Percentiles rank a stretch among this genome's conserved stretches.
Evolutionary conservation across 2,888 invertebrate species (phyloP).

Genomic region (Stramonita haemastoma): DNA sequence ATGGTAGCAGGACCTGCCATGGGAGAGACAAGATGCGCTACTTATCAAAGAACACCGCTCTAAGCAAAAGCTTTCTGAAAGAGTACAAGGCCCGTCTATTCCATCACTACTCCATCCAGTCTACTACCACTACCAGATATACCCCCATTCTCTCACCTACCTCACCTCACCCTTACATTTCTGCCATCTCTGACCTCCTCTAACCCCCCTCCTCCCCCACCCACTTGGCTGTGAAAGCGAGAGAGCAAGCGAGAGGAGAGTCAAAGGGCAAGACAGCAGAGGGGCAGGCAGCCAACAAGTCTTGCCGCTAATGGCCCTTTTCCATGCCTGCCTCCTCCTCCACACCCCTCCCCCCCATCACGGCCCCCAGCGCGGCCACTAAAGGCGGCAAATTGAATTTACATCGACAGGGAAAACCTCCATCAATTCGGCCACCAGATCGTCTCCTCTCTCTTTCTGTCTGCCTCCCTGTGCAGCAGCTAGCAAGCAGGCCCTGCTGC

Average conservation of each 20-base stretch:
- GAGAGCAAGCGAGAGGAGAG: background rate
- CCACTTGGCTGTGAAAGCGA: too few species aligned
- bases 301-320: slow-evolving; percentile 20
- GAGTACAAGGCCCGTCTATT: too few species aligned
- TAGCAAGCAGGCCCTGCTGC: background rate
- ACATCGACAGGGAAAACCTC: slow-evolving; percentile 38
- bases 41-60: too few species aligned
- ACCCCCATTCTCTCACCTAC: too few species aligned
- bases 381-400: slow-evolving; percentile 39
- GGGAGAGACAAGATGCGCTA: too few species aligned
- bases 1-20: too few species aligned
- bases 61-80: too few species aligned
- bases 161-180: too few species aligned
- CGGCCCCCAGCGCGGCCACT: slow-evolving; percentile 11
- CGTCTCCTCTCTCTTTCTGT: slow-evolving; percentile 3
- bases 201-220: background rate
- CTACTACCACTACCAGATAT: too few species aligned
- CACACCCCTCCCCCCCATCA: slow-evolving; percentile 12
- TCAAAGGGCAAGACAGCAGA: background rate
- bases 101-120: too few species aligned
- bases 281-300: background rate
- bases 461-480: background rate
- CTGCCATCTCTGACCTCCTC: background rate
- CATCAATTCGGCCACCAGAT: slow-evolving; percentile 35
- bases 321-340: background rate